Evolutionary conservation across 2,888 invertebrate species (phyloP).

Genomic region (Troides oblongomaculatus): DNA sequence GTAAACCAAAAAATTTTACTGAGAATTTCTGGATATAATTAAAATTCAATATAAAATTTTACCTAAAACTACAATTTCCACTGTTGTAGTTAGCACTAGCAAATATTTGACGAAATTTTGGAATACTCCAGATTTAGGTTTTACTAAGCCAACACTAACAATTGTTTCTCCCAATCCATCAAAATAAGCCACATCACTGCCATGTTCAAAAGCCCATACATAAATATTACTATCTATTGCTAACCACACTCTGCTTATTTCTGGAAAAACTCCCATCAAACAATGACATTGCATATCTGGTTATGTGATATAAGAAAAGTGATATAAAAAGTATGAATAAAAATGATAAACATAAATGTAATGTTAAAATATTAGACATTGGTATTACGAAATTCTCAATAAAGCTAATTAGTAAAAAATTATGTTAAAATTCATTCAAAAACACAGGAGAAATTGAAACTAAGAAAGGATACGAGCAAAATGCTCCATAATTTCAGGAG

Average conservation of each 20-base stretch:
- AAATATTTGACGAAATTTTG: conserved; percentile 94
- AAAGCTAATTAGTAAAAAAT: neutral
- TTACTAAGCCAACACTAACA: conserved; percentile 93
- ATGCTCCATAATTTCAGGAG: conserved; percentile 96
- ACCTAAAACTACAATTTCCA: conserved; percentile 95
- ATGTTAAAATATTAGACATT: neutral
- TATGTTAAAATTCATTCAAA: neutral
- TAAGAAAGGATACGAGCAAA: conserved; percentile 92
- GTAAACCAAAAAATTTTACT: no score
- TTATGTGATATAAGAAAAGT: conserved; percentile 41
- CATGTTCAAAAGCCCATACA: conserved; percentile 98
- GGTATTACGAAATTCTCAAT: neutral
- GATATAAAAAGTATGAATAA: neutral
- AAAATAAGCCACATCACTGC: conserved; percentile 96
- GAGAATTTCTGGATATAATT: neutral
- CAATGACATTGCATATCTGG: conserved; percentile 97
- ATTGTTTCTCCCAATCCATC: conserved; percentile 97
- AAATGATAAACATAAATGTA: neutral
- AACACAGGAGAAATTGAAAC: neutral
- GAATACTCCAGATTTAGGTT: conserved; percentile 93
- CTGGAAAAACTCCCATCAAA: conserved; percentile 98
- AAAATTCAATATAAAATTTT: conserved; percentile 58
- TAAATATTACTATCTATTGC: conserved; percentile 99
- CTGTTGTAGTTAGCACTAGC: conserved; percentile 94
- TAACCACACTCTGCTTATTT: conserved; percentile 97